phyloP scores from a whole-genome alignment of 2,888 invertebrate species.

The Temnothorax unifasciatus region DNA sequence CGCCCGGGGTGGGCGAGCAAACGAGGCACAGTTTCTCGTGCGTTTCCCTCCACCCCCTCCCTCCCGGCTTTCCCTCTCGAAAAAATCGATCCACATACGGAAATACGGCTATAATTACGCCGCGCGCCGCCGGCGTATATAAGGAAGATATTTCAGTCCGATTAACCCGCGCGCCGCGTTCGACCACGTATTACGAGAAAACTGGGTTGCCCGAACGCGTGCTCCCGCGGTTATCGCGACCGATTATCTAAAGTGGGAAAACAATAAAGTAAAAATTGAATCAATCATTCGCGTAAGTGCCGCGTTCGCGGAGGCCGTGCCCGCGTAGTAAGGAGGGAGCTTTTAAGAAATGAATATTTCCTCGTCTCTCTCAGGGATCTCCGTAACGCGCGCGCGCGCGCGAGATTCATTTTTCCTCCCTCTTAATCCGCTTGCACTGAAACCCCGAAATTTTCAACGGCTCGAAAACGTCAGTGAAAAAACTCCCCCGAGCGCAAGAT shows the following conservation, averaged over 20 bases:
- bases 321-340: neutral
- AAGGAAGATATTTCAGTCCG: conserved; percentile 30
- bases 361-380: neutral
- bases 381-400: neutral
- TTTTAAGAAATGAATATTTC: conserved; percentile 37
- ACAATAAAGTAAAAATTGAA: conserved; percentile 25
- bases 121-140: neutral
- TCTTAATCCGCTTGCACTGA: conserved; percentile 17
- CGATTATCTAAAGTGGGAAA: conserved; percentile 41
- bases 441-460: neutral
- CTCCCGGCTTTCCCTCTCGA: conserved; percentile 14
- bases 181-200: conserved; percentile 3
- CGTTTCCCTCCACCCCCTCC: neutral
- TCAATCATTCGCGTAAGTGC: conserved; percentile 20
- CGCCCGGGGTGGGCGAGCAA: neutral
- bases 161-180: conserved; percentile 1
- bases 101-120: conserved; percentile 43
- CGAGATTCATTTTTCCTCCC: neutral
- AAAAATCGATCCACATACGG: conserved; percentile 46
- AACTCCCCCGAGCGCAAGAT: neutral
- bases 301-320: neutral
- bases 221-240: conserved; percentile 23
- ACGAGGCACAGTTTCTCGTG: neutral
- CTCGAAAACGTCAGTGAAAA: neutral
- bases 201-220: conserved; percentile 30